These are phyloP conservation scores for Tursiops truncatus DNA, from an alignment of 2,113 vertebrate species.

Conservation along the genomic window DNA sequence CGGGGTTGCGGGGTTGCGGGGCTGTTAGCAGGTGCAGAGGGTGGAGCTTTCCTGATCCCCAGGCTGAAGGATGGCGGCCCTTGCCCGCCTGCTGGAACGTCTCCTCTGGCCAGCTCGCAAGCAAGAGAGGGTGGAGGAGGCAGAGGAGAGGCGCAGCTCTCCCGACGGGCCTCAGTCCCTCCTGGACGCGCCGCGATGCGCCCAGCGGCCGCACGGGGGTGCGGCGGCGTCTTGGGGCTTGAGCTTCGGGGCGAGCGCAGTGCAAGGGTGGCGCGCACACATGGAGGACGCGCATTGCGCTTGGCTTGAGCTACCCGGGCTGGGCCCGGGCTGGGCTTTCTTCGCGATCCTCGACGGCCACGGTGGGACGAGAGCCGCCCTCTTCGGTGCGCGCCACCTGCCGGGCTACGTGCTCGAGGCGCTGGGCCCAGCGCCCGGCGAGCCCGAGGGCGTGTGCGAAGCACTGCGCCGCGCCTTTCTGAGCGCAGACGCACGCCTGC, in stretches of 20 bases:
- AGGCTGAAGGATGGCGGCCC: conserved; percentile 18
- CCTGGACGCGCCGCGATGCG: conserved; percentile 78
- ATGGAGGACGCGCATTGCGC: conserved; percentile 88
- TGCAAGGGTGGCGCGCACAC: conserved; percentile 82
- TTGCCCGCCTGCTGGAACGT: background rate
- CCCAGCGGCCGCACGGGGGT: conserved; percentile 84
- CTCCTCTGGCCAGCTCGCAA: background rate
- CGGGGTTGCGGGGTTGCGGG: too few species aligned
- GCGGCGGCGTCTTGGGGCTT: conserved; percentile 73
- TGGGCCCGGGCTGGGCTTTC: conserved; percentile 83
- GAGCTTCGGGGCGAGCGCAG: conserved; percentile 83
- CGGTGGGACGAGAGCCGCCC: conserved; percentile 85
- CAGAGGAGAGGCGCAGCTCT: background rate
- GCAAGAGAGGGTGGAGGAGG: background rate
- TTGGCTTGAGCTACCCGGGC: conserved; percentile 77
- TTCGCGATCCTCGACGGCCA: conserved; percentile 88
- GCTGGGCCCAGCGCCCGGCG: conserved; percentile 44
- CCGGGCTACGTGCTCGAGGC: conserved; percentile 83
- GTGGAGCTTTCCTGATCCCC: background rate
- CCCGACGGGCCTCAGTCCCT: conserved; percentile 63
- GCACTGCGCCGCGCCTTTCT: conserved; percentile 83
- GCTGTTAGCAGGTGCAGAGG: background rate
- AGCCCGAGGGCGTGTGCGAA: conserved; percentile 77
- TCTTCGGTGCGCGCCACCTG: conserved; percentile 86
- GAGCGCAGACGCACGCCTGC: conserved; percentile 85